A percentile compares a stretch with the other conserved stretches of the same genome.
phyloP scores from a whole-genome alignment of 2,113 vertebrate genomes.

The Leucopsar rothschildi region DNA sequence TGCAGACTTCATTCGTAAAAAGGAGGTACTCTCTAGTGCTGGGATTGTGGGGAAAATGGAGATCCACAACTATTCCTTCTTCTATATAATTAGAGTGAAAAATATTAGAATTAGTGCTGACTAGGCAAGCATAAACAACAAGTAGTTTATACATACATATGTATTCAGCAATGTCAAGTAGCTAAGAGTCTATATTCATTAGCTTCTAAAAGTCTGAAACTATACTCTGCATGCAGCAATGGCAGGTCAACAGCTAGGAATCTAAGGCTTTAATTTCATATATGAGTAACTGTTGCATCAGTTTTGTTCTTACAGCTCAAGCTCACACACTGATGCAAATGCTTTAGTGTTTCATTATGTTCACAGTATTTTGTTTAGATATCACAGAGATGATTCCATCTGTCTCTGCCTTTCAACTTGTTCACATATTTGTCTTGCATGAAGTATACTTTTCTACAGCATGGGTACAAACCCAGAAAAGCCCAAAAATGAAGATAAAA shows the following conservation, averaged over 20 bases:
- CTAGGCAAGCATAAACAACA: not conserved
- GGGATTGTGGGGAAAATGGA: not conserved
- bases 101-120: not conserved
- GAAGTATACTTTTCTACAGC: not conserved
- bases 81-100: not conserved
- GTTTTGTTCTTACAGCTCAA: conserved; percentile 10
- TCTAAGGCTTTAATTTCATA: not conserved
- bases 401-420: conserved; percentile 48
- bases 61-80: not conserved
- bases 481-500: not conserved
- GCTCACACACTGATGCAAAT: not conserved
- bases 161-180: not conserved
- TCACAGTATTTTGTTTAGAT: conserved; percentile 13
- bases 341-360: conserved; percentile 1
- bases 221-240: not conserved
- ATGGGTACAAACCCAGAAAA: not conserved
- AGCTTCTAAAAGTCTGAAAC: not conserved
- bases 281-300: conserved; percentile 1
- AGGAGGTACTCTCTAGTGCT: not conserved
- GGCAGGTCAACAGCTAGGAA: not conserved
- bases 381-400: conserved; percentile 20
- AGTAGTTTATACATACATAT: not conserved
- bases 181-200: not conserved
- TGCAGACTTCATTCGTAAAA: not conserved
- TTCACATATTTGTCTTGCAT: conserved; percentile 11